Evolutionary conservation across 1,140 invertebrate genomes (phyloP), one percentile per base, ranked within the genome.

Genomic region (Drosophila erecta): DNA sequence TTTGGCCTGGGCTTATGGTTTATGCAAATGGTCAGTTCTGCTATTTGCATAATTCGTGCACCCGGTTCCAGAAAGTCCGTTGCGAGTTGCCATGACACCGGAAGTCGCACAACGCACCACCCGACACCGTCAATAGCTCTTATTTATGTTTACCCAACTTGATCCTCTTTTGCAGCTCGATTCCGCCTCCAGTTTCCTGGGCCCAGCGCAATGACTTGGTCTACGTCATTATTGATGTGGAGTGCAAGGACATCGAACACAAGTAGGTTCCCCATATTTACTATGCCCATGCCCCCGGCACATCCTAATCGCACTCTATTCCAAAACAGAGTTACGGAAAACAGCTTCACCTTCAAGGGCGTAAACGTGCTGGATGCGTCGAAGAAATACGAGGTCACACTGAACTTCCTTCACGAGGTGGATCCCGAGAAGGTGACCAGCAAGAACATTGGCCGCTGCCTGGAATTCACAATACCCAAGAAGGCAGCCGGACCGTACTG

Each of bases 111-210:
- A 30, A 17, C 41, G 14, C 24, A 14, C 12, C 4, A n/a, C 24
- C 33, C 47, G 3, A 6, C 24, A 35, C 47, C 17, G n/a, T 4
- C 6, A 17, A 17, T 41, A 53, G 47, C 51, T 24, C 35, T 7
- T 40, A 35, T 35, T 54, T 43, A 2, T 79, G 50, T 78, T 86
- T 78, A 47, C 35, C 62, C 66, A 66, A 50, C 37, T 62, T 20
- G 14, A 24, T 61, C 14, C 57, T 38, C 15, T 2, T 60, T 78
- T 90, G 46, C 74, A 92, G 90, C 61, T 94, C 93, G 78, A 93
- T 94, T 80, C 96, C 96, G 70, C 97, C 98, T 38, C 95, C 96
- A 47, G 95, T 98, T 41, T 95, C 96, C 87, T 99, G 98, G 98
- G 98, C 98, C 17, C 98, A 99, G 93, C 95, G 96, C 89, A 95